Conservation (phyloP, 2,797 vertebrate genomes). For the Kryptopterus vitreolus region DNA sequence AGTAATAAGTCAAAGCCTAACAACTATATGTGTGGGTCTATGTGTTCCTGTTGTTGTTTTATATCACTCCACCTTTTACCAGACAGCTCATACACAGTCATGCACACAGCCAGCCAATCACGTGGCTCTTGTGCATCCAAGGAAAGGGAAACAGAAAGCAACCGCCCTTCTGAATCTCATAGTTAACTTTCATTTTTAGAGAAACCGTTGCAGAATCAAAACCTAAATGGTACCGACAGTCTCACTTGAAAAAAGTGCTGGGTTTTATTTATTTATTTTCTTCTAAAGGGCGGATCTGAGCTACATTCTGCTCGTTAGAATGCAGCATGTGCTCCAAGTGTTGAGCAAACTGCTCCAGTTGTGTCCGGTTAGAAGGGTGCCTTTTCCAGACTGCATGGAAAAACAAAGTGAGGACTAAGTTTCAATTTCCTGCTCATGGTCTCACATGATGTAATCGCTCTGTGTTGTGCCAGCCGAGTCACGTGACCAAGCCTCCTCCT, state of each 20-base stretch:
- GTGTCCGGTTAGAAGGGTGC: no score
- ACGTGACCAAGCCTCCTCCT: slow-evolving; percentile 33
- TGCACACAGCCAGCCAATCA: slow-evolving; percentile 25
- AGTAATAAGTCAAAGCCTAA: not conserved
- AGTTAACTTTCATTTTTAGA: slow-evolving; percentile 36
- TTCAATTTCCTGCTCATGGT: slow-evolving; percentile 61
- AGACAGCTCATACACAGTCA: not conserved
- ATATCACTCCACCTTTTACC: slow-evolving; percentile 33
- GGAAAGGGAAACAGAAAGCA: slow-evolving; percentile 49
- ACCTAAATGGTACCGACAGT: no score
- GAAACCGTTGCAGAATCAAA: slow-evolving; percentile 7
- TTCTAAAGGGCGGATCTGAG: not conserved
- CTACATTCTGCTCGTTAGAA: not conserved
- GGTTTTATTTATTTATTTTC: not conserved
- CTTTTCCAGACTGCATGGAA: no score
- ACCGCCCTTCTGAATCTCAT: no score
- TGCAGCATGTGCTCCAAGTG: not conserved
- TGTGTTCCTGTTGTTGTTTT: not conserved
- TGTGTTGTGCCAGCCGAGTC: slow-evolving; percentile 42
- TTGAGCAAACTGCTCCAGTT: no score
- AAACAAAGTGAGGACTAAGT: slow-evolving; percentile 54
- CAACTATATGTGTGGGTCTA: slow-evolving; percentile 1
- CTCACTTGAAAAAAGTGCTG: no score
- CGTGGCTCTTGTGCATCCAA: not conserved
- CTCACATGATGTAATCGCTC: slow-evolving; percentile 39